Evolutionary conservation across 2,113 vertebrate genomes (phyloP).

Genomic region (Conger conger): DNA sequence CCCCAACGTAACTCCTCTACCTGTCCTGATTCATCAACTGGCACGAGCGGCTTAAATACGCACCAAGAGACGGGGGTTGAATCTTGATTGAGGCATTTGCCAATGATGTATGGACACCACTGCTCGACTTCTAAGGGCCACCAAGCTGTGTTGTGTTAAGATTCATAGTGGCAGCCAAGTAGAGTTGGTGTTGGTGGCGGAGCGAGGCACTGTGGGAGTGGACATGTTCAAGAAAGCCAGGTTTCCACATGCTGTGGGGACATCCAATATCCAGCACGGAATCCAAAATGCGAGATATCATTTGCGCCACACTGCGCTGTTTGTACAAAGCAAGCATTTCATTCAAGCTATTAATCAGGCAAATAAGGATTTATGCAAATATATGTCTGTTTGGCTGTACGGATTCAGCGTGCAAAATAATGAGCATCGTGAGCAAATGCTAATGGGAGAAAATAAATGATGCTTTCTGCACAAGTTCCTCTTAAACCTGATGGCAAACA

Average conservation of each 20-base stretch:
- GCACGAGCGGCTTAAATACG: no score
- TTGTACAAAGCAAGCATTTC: not conserved
- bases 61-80: no score
- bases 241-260: not conserved
- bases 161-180: no score
- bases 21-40: no score
- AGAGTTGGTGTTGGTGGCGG: no score
- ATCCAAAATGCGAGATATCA: not conserved
- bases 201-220: no score
- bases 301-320: not conserved
- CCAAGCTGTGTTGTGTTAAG: no score
- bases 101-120: no score
- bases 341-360: slow-evolving; percentile 1
- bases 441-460: not conserved
- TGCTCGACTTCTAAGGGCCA: no score
- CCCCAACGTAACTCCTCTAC: no score
- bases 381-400: not conserved
- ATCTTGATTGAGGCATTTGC: no score
- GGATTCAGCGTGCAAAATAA: not conserved
- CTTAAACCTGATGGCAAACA: not conserved
- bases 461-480: not conserved
- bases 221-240: no score
- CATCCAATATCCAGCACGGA: not conserved
- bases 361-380: not conserved
- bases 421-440: not conserved